These are phyloP conservation scores for Geotrupes spiniger DNA, from an alignment of 2,888 invertebrate species.

Conservation along the genomic window DNA sequence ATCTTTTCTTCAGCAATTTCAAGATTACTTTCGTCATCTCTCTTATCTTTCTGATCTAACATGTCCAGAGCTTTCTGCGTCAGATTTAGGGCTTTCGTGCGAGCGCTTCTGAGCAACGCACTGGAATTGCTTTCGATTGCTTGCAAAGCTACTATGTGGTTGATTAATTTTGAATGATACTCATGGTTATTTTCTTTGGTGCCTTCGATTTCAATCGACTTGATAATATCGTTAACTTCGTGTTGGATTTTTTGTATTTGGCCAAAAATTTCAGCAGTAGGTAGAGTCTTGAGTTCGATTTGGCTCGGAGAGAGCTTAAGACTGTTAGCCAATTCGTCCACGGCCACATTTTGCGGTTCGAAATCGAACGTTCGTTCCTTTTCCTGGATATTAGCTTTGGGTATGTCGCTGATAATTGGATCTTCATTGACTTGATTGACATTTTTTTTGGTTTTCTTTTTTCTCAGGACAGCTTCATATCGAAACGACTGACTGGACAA, in stretches of 20 bases:
- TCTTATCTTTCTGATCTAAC: constrained; percentile 11
- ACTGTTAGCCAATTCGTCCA: constrained; percentile 4
- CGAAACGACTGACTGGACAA: not conserved
- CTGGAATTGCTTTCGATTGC: constrained; percentile 7
- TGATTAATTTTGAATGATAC: constrained; percentile 16
- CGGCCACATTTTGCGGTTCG: constrained; percentile 1
- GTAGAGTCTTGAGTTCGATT: constrained; percentile 6
- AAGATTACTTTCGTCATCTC: not conserved
- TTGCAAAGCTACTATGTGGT: constrained; percentile 18
- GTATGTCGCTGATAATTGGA: not conserved
- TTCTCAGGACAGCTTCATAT: not conserved
- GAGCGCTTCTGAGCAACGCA: not conserved
- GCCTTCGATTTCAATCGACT: constrained; percentile 22
- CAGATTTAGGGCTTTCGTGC: not conserved
- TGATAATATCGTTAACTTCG: constrained; percentile 18
- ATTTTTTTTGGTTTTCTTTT: not conserved
- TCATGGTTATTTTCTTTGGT: constrained; percentile 18
- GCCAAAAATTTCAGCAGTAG: constrained; percentile 1
- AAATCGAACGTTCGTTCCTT: too few relatives aligned
- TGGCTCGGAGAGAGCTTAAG: constrained; percentile 7
- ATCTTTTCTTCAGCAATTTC: not conserved
- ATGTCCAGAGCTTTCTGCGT: constrained; percentile 12
- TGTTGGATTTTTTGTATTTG: constrained; percentile 2
- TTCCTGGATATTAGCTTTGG: too few relatives aligned
- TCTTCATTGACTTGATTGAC: not conserved